Conservation (phyloP, 1,140 invertebrate species). For the Physella acuta region DNA sequence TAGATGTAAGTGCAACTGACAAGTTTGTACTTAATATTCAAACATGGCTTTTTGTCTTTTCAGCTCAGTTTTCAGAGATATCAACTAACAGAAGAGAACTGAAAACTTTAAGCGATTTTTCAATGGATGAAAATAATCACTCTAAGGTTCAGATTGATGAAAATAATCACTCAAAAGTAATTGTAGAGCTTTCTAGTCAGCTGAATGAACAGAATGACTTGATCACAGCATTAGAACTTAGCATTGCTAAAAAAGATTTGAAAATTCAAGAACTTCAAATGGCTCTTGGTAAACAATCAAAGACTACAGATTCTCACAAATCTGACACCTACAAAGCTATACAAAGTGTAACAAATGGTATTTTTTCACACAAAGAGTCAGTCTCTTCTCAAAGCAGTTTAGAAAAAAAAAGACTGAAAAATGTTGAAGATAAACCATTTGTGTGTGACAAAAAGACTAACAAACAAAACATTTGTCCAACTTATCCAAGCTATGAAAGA, state of each 20-base stretch:
- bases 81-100: background rate
- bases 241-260: constrained; percentile 2
- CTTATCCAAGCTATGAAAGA: background rate
- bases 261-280: constrained; percentile 14
- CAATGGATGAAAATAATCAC: too few species aligned
- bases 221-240: constrained; percentile 2
- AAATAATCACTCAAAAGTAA: constrained; percentile 21
- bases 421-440: background rate
- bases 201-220: constrained; percentile 11
- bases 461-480: background rate
- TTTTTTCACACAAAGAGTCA: too few species aligned
- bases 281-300: too few species aligned
- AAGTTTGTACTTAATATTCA: background rate
- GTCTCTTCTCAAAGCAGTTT: background rate
- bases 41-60: background rate
- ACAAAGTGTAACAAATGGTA: too few species aligned
- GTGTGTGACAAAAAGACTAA: background rate
- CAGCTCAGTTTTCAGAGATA: background rate
- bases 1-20: background rate
- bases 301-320: too few species aligned
- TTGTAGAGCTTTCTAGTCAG: constrained; percentile 22
- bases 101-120: too few species aligned
- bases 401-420: background rate
- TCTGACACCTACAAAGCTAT: too few species aligned
- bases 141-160: too few species aligned